These are phyloP conservation scores for Chironomus tentans DNA, from an alignment of 2,888 invertebrate species.

Conservation along the genomic window DNA sequence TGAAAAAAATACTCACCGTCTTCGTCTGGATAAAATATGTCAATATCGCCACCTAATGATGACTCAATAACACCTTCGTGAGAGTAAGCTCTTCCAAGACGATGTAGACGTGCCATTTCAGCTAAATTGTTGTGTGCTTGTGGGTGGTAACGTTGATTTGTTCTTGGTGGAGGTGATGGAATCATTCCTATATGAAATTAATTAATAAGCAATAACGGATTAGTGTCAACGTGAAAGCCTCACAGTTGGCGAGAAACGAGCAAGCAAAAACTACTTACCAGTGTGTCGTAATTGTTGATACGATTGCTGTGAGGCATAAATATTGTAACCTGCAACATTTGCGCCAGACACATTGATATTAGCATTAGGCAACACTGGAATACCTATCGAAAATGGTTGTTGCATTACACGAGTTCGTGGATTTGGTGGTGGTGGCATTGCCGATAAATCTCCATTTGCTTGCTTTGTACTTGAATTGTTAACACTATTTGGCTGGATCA, in stretches of 20 bases:
- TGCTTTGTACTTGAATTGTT: constrained; percentile 9
- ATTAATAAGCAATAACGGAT: neutral
- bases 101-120: constrained; percentile 74
- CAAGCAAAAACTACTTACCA: neutral
- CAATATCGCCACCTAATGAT: constrained; percentile 28
- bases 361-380: neutral
- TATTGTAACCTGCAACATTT: constrained; percentile 10
- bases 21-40: constrained; percentile 30
- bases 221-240: too few relatives aligned
- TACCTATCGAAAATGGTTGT: constrained; percentile 26
- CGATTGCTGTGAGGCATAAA: constrained; percentile 13
- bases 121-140: constrained; percentile 67
- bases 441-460: constrained; percentile 14
- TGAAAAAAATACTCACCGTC: constrained; percentile 29
- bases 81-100: constrained; percentile 73
- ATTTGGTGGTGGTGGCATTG: constrained; percentile 33
- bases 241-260: neutral
- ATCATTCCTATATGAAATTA: neutral
- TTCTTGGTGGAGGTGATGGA: constrained; percentile 42
- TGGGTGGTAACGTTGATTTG: constrained; percentile 48
- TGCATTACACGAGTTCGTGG: constrained; percentile 30
- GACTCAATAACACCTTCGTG: constrained; percentile 76
- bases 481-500: constrained; percentile 3
- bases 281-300: constrained; percentile 14
- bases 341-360: neutral